A percentile compares a stretch with the other conserved stretches of the same genome.
phyloP scores from a whole-genome alignment of 2,888 invertebrate species.

The Psylliodes chrysocephalus region DNA sequence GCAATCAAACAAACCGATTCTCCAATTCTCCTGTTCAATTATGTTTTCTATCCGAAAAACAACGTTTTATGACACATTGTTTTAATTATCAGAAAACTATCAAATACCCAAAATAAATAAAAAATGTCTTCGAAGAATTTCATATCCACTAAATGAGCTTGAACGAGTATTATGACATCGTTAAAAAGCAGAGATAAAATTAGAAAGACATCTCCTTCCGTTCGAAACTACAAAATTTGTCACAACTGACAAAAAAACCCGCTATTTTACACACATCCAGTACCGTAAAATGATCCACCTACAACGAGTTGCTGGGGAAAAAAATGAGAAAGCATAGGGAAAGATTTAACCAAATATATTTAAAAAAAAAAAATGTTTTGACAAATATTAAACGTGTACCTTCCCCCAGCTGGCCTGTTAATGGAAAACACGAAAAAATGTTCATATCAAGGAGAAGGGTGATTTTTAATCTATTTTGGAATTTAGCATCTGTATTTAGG shows the following conservation, averaged over 20 bases:
- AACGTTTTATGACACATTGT: no score
- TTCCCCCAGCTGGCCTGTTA: not conserved
- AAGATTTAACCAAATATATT: conserved; percentile 4
- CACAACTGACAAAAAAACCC: conserved; percentile 29
- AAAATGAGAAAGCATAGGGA: conserved; percentile 13
- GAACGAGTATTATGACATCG: conserved; percentile 22
- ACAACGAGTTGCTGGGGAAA: conserved; percentile 4
- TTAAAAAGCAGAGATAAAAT: conserved; percentile 19
- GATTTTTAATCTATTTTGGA: conserved; percentile 3
- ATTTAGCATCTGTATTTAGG: not conserved
- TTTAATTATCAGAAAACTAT: no score
- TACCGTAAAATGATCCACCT: conserved; percentile 28
- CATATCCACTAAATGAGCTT: not conserved
- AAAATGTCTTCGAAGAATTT: no score
- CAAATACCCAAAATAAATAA: no score
- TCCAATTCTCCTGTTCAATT: no score
- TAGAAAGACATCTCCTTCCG: conserved; percentile 30
- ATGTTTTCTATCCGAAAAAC: no score
- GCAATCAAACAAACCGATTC: no score
- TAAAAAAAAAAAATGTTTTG: conserved; percentile 1
- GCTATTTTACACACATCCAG: conserved; percentile 14
- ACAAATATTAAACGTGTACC: conserved; percentile 16
- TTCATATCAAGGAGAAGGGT: conserved; percentile 2
- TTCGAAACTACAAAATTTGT: conserved; percentile 22
- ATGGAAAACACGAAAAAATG: conserved; percentile 12